These are phyloP conservation scores for Tricholaema leucomelas DNA, from an alignment of 2,113 vertebrate genomes.

Conservation along the genomic window DNA sequence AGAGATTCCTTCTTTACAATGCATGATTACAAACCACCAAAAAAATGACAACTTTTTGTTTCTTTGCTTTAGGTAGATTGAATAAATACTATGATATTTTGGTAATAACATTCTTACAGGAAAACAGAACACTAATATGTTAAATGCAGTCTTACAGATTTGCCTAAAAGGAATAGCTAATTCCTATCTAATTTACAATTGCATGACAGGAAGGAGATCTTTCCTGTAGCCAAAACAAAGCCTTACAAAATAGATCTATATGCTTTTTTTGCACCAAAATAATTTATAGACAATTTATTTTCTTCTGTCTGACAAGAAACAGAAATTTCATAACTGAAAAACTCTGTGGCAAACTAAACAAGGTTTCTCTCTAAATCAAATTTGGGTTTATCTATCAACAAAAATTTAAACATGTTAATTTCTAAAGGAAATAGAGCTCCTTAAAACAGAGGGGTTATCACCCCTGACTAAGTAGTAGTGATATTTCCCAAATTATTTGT, in stretches of 20 bases:
- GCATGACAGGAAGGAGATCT: background rate
- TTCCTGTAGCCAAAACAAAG: background rate
- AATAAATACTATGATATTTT: background rate
- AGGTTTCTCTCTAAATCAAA: background rate
- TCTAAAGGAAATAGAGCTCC: background rate
- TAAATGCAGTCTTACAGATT: background rate
- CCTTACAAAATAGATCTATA: background rate
- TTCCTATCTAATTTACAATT: background rate
- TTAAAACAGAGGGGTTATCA: background rate
- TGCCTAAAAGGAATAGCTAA: background rate
- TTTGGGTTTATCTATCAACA: background rate
- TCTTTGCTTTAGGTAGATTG: background rate
- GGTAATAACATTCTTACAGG: background rate
- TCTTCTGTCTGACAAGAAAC: background rate
- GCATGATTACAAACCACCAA: background rate
- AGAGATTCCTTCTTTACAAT: background rate
- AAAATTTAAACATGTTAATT: background rate
- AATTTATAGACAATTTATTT: background rate
- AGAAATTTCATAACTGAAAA: background rate
- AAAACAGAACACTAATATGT: background rate
- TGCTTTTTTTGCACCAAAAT: background rate
- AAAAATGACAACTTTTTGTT: background rate
- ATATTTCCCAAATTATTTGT: background rate
- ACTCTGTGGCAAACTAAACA: background rate
- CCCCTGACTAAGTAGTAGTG: background rate